Evolutionary conservation across 2,113 vertebrate genomes (phyloP), one percentile per base, ranked within the genome.

Genomic region (Seriola aureovittata): DNA sequence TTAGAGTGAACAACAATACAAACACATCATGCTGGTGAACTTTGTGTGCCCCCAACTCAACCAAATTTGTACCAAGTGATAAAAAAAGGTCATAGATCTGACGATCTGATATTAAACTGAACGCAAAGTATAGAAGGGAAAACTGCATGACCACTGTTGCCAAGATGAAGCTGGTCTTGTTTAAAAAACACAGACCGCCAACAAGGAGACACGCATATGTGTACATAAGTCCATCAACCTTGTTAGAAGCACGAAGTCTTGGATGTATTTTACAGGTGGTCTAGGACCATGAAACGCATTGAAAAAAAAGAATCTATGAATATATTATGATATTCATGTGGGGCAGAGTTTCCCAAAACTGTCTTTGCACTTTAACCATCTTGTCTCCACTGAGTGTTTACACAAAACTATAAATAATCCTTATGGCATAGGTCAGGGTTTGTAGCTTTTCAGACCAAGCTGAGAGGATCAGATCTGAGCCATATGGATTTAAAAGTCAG

Each of bases 181-280:
- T 60, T 36, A 68, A 52, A 16, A 86, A 67, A 46, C 32, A 14
- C 50, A 73, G 25, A 19, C 44, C 74, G 38, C 90, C 89, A 95
- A 88, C 88, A 91, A 93, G 88, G 88, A 92, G 84, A 93, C 88
- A 94, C 91, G 86, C 89, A 85, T 89, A 93, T 46, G 75, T 96
- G 95, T 96, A 96, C 92, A 95, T 95, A 95, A 83, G 52, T 93
- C 90, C 84, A 94, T 78, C 93, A 46, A 93, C 86, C 87, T 90
- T 91, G 92, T 95, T 92, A 88, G 90, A 93, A 93, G 90, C 88
- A 95, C 90, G 78, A 80, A 88, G 79, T 93, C 87, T 93, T 94
- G 94, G 93, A 94, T 95, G 91, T 96, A 92, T 95, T 93, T 91
- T 83, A 81, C 87, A 94, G 93, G 65, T 86, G 63, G 76, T 92